phyloP scores from a whole-genome alignment of 1,140 invertebrate species.

The Proales similis region DNA sequence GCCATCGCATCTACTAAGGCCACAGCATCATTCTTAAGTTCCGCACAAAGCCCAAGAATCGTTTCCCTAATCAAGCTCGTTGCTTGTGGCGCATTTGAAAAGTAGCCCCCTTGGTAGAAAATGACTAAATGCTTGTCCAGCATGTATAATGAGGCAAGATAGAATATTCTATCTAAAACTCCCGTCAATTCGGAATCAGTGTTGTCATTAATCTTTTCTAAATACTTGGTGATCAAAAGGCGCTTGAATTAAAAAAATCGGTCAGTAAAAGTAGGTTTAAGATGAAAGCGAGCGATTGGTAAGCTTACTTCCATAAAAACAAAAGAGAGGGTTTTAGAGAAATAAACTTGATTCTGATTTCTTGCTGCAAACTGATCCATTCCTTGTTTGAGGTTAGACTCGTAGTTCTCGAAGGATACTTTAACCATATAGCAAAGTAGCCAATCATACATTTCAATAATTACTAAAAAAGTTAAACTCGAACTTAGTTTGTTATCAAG shows the following conservation, averaged over 20 bases:
- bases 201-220: slow-evolving; percentile 21
- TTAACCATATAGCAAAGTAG: slow-evolving; percentile 22
- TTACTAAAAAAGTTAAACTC: background rate
- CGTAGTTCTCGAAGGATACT: slow-evolving; percentile 1
- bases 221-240: slow-evolving; percentile 14
- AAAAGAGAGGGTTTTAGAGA: background rate
- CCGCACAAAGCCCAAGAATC: slow-evolving; percentile 60
- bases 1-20: slow-evolving; percentile 73
- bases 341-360: slow-evolving; percentile 33
- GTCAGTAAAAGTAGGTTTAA: background rate
- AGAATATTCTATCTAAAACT: slow-evolving; percentile 18
- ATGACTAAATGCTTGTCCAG: slow-evolving; percentile 46
- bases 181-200: slow-evolving; percentile 1
- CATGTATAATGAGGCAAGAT: slow-evolving; percentile 13
- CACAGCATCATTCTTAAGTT: slow-evolving; percentile 66
- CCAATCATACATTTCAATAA: slow-evolving; percentile 30
- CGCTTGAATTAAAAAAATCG: slow-evolving; percentile 8
- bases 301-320: slow-evolving; percentile 34
- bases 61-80: slow-evolving; percentile 46
- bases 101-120: slow-evolving; percentile 51
- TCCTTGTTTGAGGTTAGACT: background rate
- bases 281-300: background rate
- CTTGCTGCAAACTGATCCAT: slow-evolving; percentile 16
- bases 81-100: slow-evolving; percentile 42
- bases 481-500: background rate